Evolutionary conservation across 2,888 invertebrate species (phyloP).

Genomic region (Dermolepida albohirtum): DNA sequence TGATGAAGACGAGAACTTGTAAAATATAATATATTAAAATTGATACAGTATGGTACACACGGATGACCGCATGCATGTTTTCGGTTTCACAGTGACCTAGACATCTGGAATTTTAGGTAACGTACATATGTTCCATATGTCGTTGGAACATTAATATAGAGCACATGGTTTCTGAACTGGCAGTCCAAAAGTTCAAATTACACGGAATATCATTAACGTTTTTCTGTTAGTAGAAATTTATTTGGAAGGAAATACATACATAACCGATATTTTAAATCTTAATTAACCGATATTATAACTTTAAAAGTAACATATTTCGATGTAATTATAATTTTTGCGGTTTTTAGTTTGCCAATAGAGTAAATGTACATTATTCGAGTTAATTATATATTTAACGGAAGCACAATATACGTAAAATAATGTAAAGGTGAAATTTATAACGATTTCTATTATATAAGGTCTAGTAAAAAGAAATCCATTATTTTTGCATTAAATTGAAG

Average conservation of each 20-base stretch:
- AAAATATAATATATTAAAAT: constrained; percentile 17
- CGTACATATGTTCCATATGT: constrained; percentile 21
- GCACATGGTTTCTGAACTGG: constrained; percentile 31
- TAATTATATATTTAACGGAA: no score
- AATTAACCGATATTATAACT: no score
- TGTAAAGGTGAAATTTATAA: no score
- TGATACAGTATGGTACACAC: constrained; percentile 12
- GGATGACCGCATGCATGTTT: constrained; percentile 26
- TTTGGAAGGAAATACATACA: background rate
- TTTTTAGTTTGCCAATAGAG: no score
- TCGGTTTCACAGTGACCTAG: constrained; percentile 36
- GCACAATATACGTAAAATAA: no score
- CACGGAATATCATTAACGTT: constrained; percentile 19
- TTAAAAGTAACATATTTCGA: no score
- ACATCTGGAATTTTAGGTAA: constrained; percentile 37
- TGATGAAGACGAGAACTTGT: constrained; percentile 4
- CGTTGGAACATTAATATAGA: constrained; percentile 30
- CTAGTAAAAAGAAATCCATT: no score
- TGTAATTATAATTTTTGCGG: no score
- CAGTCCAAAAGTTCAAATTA: constrained; percentile 19
- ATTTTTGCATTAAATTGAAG: no score
- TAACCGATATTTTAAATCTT: no score
- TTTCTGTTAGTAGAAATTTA: constrained; percentile 17
- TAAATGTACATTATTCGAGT: no score
- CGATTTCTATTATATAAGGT: no score